phyloP scores from a whole-genome alignment of 2,888 invertebrate species.

The Mythimna pallens region DNA sequence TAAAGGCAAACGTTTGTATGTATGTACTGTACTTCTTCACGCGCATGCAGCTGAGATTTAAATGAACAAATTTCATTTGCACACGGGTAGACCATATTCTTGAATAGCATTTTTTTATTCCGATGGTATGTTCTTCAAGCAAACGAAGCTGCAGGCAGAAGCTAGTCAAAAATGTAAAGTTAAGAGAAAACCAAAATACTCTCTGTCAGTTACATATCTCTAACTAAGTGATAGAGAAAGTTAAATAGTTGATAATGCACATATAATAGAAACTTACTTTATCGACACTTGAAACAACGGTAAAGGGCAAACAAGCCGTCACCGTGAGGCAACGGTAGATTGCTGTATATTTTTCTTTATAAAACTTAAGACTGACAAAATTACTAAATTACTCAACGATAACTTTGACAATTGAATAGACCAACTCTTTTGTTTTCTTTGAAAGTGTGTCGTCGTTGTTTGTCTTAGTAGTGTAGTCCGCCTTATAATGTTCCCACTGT shows the following conservation, averaged over 20 bases:
- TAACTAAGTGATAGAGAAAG: slow-evolving; percentile 17
- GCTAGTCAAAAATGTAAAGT: not conserved
- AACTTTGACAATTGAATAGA: not conserved
- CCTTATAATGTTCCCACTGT: too few species aligned
- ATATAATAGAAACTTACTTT: slow-evolving; percentile 13
- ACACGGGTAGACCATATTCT: too few species aligned
- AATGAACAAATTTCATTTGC: too few species aligned
- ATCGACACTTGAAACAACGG: slow-evolving; percentile 16
- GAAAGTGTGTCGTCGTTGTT: too few species aligned
- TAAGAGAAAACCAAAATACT: slow-evolving; percentile 14
- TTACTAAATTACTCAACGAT: not conserved
- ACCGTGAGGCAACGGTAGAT: not conserved
- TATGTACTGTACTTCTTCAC: too few species aligned
- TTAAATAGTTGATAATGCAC: slow-evolving; percentile 15
- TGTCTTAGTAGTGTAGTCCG: too few species aligned
- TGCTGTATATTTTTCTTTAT: not conserved
- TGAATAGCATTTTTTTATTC: too few species aligned
- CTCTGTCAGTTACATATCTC: not conserved
- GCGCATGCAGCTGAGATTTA: too few species aligned
- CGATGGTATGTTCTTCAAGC: too few species aligned
- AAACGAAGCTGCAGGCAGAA: too few species aligned
- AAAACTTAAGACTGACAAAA: not conserved
- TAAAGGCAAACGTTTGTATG: too few species aligned
- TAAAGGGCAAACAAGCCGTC: not conserved
- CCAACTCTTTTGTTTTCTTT: too few species aligned